A percentile compares a stretch with the other conserved stretches of the same genome.
Evolutionary conservation across 2,113 vertebrate species (phyloP).

Genomic region (Silurus glanis): DNA sequence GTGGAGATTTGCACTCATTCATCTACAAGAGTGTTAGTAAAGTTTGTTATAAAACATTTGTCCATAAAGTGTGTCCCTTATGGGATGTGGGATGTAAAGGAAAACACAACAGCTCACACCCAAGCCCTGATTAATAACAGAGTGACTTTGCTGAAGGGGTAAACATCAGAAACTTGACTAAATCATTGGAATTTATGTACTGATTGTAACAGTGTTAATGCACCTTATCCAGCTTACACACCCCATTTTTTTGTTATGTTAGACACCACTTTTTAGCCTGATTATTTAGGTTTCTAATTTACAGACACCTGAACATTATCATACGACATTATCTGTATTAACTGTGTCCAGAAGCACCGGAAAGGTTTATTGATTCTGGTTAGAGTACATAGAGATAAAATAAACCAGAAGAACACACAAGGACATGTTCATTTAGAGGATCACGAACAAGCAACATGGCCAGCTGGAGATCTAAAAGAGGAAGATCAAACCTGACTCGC

Average conservation of each 20-base stretch:
- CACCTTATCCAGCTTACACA: not conserved
- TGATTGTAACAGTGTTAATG: not conserved
- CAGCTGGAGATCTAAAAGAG: not conserved
- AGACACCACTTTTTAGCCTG: not conserved
- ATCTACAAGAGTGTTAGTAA: no score
- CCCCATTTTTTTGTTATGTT: not conserved
- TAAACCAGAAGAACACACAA: conserved; percentile 8
- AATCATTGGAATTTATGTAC: not conserved
- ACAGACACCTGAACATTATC: no score
- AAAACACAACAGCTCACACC: not conserved
- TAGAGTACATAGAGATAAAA: not conserved
- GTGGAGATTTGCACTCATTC: no score
- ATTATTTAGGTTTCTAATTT: not conserved
- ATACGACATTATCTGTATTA: not conserved
- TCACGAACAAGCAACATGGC: not conserved
- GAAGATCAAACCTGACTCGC: not conserved
- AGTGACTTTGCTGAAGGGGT: not conserved
- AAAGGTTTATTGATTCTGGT: not conserved
- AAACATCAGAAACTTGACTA: not conserved
- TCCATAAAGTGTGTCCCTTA: not conserved
- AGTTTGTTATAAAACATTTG: no score
- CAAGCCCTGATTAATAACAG: conserved; percentile 1
- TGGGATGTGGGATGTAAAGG: not conserved
- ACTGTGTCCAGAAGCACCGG: conserved; percentile 20
- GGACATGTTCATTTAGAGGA: conserved; percentile 1